A percentile compares a stretch with the other conserved stretches of the same genome.
These are phyloP conservation scores for Pseudeuparius sepicola DNA, from an alignment of 2,888 invertebrate species.

Conservation along the genomic window DNA sequence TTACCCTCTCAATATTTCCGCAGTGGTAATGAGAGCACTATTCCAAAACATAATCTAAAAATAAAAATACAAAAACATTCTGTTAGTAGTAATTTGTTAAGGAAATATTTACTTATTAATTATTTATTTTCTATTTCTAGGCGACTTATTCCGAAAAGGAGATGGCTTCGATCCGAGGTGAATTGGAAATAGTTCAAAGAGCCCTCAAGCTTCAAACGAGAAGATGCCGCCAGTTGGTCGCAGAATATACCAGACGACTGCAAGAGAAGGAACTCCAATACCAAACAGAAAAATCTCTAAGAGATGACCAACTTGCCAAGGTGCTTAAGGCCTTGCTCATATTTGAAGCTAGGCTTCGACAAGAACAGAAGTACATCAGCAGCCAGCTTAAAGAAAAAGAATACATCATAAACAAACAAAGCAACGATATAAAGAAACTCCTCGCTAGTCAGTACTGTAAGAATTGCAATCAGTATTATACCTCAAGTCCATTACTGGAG, in stretches of 20 bases:
- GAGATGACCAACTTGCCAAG: constrained; percentile 61
- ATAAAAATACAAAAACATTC: neutral
- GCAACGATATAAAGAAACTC: constrained; percentile 56
- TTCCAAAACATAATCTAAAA: no score
- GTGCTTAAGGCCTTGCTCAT: constrained; percentile 60
- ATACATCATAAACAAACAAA: constrained; percentile 58
- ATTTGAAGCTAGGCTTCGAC: constrained; percentile 59
- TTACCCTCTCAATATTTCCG: no score
- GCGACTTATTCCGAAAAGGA: constrained; percentile 45
- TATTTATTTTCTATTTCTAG: neutral
- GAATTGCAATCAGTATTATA: constrained; percentile 37
- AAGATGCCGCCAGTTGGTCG: constrained; percentile 58
- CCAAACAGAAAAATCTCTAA: constrained; percentile 49
- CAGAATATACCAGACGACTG: constrained; percentile 51
- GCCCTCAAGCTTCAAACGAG: constrained; percentile 55
- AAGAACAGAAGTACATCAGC: constrained; percentile 63
- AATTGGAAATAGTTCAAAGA: constrained; percentile 56
- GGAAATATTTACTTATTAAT: neutral
- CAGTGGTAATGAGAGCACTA: no score
- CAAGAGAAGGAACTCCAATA: constrained; percentile 51
- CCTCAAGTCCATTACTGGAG: constrained; percentile 30
- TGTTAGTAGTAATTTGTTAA: no score
- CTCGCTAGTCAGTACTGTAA: constrained; percentile 43
- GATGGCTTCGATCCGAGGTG: constrained; percentile 48
- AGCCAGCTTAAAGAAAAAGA: constrained; percentile 61